These are phyloP conservation scores for Crypturellus undulatus DNA, from an alignment of 2,113 vertebrate species.

Conservation along the genomic window DNA sequence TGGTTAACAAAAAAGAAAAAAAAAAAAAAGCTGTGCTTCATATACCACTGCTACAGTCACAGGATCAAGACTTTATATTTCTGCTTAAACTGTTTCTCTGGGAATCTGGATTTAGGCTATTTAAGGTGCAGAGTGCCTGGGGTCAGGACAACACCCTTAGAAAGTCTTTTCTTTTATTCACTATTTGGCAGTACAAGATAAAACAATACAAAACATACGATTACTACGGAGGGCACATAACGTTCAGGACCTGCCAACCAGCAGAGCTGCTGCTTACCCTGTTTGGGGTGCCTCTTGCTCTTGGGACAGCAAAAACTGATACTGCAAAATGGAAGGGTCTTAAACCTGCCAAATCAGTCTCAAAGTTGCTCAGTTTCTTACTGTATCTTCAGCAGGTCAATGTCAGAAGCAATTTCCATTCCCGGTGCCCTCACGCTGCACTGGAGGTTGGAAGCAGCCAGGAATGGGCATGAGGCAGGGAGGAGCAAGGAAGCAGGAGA, in stretches of 20 bases:
- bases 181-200: not conserved
- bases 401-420: not conserved
- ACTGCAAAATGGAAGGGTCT: not conserved
- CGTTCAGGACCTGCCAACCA: not conserved
- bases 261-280: not conserved
- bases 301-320: not conserved
- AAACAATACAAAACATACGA: not conserved
- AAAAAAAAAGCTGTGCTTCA: not conserved
- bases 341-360: not conserved
- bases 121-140: not conserved
- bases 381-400: not conserved
- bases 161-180: not conserved
- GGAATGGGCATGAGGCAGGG: not conserved
- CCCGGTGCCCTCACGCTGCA: fast-evolving
- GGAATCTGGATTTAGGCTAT: not conserved
- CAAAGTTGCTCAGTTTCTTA: not conserved
- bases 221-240: not conserved
- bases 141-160: not conserved
- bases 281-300: not conserved
- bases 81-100: not conserved
- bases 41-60: not conserved
- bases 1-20: not conserved
- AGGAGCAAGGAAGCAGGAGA: not conserved
- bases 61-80: not conserved
- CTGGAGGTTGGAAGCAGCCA: not conserved